Evolutionary conservation across 2,888 invertebrate species (phyloP).

Genomic region (Andrena trimmerana): DNA sequence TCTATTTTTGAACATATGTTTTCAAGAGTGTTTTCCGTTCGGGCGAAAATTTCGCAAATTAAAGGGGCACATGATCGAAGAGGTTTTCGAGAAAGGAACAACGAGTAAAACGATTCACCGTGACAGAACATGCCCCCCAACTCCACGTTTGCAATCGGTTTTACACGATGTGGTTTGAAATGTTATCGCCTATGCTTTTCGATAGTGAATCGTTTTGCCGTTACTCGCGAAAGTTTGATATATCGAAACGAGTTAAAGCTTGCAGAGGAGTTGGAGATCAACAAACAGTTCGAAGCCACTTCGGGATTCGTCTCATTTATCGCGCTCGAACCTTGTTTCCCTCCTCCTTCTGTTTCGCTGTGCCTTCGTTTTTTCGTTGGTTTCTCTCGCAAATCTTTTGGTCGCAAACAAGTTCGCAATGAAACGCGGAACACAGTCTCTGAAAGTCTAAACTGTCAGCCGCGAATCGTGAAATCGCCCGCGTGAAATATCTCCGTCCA

Average conservation of each 20-base stretch:
- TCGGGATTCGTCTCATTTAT: not conserved
- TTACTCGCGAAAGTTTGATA: not conserved
- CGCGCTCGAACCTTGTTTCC: not conserved
- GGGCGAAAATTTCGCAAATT: not conserved
- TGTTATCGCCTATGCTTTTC: not conserved
- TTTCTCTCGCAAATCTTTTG: not conserved
- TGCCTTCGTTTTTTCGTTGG: not conserved
- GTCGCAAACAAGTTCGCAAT: slow-evolving; percentile 9
- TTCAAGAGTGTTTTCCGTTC: not conserved
- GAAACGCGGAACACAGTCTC: slow-evolving; percentile 17
- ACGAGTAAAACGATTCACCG: slow-evolving; percentile 16
- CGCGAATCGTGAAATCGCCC: slow-evolving; percentile 41
- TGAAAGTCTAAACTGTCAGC: not conserved
- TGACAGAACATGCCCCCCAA: too few relatives aligned
- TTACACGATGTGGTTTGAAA: not conserved
- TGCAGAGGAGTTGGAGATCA: not conserved
- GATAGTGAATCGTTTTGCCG: slow-evolving; percentile 7
- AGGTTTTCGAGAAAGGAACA: not conserved
- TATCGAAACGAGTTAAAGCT: not conserved
- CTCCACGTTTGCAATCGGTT: not conserved
- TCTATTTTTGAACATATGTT: slow-evolving; percentile 19
- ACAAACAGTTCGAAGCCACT: not conserved
- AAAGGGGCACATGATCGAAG: slow-evolving; percentile 17
- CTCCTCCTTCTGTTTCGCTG: not conserved
- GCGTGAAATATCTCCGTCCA: not conserved